Base-by-base conservation (phyloP, 2,113 vertebrate genomes). In the Salvelinus alpinus region DNA sequence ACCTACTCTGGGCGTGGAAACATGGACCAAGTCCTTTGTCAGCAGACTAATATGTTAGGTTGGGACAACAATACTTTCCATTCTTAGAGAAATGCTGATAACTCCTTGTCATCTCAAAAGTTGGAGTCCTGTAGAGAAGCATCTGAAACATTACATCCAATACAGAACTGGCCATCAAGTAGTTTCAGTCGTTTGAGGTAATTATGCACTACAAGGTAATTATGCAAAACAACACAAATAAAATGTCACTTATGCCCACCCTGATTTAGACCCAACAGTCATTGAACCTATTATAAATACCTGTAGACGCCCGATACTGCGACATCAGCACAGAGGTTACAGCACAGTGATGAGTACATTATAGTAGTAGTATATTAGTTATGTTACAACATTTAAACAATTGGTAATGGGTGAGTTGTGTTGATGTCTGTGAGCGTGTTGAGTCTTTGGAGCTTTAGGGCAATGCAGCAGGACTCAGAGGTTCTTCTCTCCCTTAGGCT, bases 391-490 rank as follows among this genome's bases (percentile, higher is more conserved):
- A 9, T 38, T 38, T 9, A 38, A 38, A 38, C 38, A 9, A 2
- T 38, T 38, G 38, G 38, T 38, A 38, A 38, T 38, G 38, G 38
- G 38, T 38, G 38, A 38, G 85, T 60, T 72, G 70, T 85, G 75
- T 75, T 80, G 59, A 81, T 76, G 75, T 66, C 70, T 77, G 64
- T 84, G 65, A 44, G 38, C 2, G 38, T 69, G 85, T 66, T 76
- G 77, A 72, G 77, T 89, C 73, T 84, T 80, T 81, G 78, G 86
- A 78, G 87, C 80, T 79, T 72, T 64, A 25, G 22, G 20, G 62
- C 62, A 18, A 18, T 57, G 59, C 59, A 89, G 88, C 87, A 83
- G 82, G 78, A 80, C 78, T 84, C 87, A 74, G 76, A 74, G 77
- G 22, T 82, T 67, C 67, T 80, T 12, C 38, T 44, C 48, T 14